phyloP scores from a whole-genome alignment of 2,888 invertebrate species.

The Agrochola litura region DNA sequence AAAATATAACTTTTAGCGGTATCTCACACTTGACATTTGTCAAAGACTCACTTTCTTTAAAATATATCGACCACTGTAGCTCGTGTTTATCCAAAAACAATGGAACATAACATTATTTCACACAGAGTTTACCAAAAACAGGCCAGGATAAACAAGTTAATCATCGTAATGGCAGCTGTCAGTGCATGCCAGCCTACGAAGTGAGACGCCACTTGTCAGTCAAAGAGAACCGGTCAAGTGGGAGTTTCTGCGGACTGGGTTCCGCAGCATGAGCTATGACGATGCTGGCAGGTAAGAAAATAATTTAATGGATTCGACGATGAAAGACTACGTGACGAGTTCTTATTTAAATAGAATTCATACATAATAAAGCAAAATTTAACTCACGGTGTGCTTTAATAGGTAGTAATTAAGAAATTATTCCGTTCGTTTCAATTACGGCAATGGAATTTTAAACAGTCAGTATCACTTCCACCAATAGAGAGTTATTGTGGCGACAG shows the following conservation, averaged over 20 bases:
- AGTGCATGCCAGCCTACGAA: conserved; percentile 6
- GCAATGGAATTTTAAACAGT: not conserved
- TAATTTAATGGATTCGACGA: not conserved
- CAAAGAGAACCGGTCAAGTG: conserved; percentile 6
- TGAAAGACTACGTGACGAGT: not conserved
- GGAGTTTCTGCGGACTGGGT: not conserved
- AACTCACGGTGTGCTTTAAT: not conserved
- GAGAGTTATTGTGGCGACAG: not conserved
- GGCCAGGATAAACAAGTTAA: not conserved
- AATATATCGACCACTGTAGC: not conserved
- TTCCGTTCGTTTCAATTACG: not conserved
- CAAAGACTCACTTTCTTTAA: not conserved
- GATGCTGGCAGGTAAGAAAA: not conserved
- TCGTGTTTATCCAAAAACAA: not conserved
- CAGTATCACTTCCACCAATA: not conserved
- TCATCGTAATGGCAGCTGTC: conserved; percentile 20
- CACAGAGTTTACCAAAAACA: not conserved
- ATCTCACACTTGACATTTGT: not conserved
- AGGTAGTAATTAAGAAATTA: not conserved
- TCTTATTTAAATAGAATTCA: not conserved
- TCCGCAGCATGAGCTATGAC: conserved; percentile 3
- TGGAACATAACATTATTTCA: not conserved
- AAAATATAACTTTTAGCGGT: not conserved
- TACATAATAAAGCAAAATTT: not conserved
- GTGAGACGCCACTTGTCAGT: conserved; percentile 28